phyloP scores from a whole-genome alignment of 2,888 invertebrate genomes.

The Epinotia demarniana region DNA sequence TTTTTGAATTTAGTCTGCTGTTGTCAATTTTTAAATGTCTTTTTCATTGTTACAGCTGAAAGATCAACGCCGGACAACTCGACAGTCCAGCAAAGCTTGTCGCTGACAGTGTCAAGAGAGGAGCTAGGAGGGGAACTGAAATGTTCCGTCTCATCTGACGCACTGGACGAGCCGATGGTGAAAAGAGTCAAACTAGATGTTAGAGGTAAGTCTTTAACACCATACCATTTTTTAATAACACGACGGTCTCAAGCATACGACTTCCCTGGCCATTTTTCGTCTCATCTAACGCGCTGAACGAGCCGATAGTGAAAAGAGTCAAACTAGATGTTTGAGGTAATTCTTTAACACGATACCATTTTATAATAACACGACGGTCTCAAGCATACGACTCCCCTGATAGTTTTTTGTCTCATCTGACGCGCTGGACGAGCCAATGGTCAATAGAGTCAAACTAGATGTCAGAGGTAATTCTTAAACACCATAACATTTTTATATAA shows the following conservation, averaged over 20 bases:
- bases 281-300: conserved; percentile 87
- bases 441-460: conserved; percentile 86
- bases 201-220: conserved; percentile 85
- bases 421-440: conserved; percentile 86
- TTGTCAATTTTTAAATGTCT: not conserved
- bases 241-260: too few species aligned
- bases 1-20: too few species aligned
- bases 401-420: conserved; percentile 89
- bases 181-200: conserved; percentile 88
- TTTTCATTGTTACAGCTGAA: conserved; percentile 66
- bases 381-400: too few species aligned
- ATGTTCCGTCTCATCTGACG: conserved; percentile 89
- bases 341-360: conserved; percentile 55
- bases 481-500: too few species aligned
- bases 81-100: conserved; percentile 68
- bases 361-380: too few species aligned
- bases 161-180: conserved; percentile 85
- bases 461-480: conserved; percentile 88
- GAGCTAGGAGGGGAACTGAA: conserved; percentile 89
- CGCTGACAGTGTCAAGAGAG: conserved; percentile 87
- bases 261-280: conserved; percentile 84
- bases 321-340: conserved; percentile 90
- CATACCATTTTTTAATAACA: too few species aligned
- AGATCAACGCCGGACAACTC: conserved; percentile 70
- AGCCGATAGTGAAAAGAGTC: conserved; percentile 85